Conservation (phyloP, 2,888 invertebrate genomes). For the Tenthredo mesomela region DNA sequence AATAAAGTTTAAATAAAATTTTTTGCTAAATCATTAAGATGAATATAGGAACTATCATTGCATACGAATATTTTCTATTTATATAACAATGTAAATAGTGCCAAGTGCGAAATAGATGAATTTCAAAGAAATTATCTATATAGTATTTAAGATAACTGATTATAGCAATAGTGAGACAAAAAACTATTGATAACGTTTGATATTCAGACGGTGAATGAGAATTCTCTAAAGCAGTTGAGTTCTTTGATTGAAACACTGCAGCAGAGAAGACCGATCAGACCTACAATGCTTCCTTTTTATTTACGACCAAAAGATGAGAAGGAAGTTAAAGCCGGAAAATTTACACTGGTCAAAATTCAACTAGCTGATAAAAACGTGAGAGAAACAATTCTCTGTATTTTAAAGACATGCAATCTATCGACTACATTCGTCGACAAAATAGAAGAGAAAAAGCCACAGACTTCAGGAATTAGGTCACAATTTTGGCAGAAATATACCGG, state of each 20-base stretch:
- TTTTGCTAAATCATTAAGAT: not conserved
- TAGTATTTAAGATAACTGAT: not conserved
- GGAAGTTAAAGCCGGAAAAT: conserved; percentile 81
- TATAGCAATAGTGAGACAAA: not conserved
- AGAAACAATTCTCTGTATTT: conserved; percentile 87
- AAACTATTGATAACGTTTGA: conserved; percentile 43
- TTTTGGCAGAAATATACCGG: conserved; percentile 67
- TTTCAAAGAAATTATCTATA: not conserved
- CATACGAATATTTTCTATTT: not conserved
- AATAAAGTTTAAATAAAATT: not conserved
- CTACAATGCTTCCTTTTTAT: conserved; percentile 89
- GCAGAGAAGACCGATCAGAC: conserved; percentile 81
- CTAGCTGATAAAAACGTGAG: conserved; percentile 85
- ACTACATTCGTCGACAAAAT: conserved; percentile 93
- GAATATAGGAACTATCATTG: not conserved
- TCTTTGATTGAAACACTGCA: conserved; percentile 90
- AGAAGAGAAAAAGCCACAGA: conserved; percentile 84
- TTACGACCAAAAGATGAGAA: conserved; percentile 84
- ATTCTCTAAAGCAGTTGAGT: conserved; percentile 93
- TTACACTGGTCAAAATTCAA: conserved; percentile 87
- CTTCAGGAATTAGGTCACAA: conserved; percentile 63
- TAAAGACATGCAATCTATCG: conserved; percentile 90
- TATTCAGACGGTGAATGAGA: conserved; percentile 91
- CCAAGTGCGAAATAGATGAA: not conserved
- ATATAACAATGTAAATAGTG: not conserved